These are phyloP conservation scores for Monodelphis domestica DNA, from an alignment of 2,797 vertebrate genomes.

Conservation along the genomic window DNA sequence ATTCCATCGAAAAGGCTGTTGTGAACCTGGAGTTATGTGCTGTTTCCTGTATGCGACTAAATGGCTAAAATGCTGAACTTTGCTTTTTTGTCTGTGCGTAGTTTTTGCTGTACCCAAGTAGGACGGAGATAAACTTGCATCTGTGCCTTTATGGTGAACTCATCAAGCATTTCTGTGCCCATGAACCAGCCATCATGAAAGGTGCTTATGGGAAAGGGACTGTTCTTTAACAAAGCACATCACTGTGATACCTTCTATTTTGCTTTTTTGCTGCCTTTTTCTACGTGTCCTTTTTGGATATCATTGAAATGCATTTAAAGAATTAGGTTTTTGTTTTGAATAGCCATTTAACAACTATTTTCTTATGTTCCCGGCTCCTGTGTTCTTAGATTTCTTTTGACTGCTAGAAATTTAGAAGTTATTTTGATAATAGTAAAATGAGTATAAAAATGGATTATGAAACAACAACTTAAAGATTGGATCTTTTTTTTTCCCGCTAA, in stretches of 20 bases:
- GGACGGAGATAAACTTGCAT: conserved; percentile 82
- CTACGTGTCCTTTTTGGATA: conserved; percentile 71
- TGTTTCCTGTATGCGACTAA: conserved; percentile 62
- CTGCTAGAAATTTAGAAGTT: conserved; percentile 42
- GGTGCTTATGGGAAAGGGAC: conserved; percentile 86
- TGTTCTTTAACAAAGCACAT: conserved; percentile 77
- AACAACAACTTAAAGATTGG: conserved; percentile 63
- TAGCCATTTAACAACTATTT: conserved; percentile 54
- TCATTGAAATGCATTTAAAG: conserved; percentile 71
- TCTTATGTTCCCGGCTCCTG: conserved; percentile 73
- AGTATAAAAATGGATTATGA: conserved; percentile 64
- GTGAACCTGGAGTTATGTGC: conserved; percentile 66
- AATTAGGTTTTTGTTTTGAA: conserved; percentile 75
- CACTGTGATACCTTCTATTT: conserved; percentile 81
- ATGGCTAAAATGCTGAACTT: conserved; percentile 65
- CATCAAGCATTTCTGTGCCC: conserved; percentile 85
- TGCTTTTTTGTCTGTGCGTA: conserved; percentile 74
- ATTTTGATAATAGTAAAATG: conserved; percentile 57
- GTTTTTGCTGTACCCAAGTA: conserved; percentile 80
- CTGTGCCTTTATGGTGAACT: conserved; percentile 87
- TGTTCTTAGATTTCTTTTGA: no score
- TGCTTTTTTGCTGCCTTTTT: conserved; percentile 75
- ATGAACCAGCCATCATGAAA: conserved; percentile 81
- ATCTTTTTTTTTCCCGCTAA: conserved; percentile 65
- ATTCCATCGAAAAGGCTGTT: conserved; percentile 77